Conservation (phyloP, 2,888 invertebrate species). For the Parelbella ahira region DNA sequence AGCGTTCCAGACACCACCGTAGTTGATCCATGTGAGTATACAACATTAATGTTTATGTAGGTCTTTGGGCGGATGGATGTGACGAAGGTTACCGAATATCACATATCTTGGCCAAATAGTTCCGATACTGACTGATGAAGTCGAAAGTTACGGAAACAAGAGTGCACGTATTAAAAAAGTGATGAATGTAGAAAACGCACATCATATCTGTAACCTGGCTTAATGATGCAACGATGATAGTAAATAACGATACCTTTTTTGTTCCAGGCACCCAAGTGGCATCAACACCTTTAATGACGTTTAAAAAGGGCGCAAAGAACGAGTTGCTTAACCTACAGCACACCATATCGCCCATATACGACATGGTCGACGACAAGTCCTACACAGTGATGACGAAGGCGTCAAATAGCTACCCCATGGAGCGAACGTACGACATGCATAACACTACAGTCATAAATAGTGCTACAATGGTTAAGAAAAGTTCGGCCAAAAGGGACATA, state of each 20-base stretch:
- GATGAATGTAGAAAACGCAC: too few relatives aligned
- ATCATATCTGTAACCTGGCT: too few relatives aligned
- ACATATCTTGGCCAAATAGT: too few relatives aligned
- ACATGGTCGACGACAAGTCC: slow-evolving; percentile 56
- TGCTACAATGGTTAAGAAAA: slow-evolving; percentile 55
- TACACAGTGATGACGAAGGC: slow-evolving; percentile 39
- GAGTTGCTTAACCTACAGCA: slow-evolving; percentile 57
- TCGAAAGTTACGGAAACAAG: too few relatives aligned
- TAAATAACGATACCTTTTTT: too few relatives aligned
- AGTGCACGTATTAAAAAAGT: too few relatives aligned
- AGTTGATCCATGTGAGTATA: slow-evolving; percentile 29
- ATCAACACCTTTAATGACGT: slow-evolving; percentile 60
- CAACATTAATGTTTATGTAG: too few relatives aligned
- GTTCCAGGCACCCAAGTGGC: slow-evolving; percentile 54
- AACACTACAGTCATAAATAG: slow-evolving; percentile 59
- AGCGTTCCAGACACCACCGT: slow-evolving; percentile 31
- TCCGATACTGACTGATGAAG: too few relatives aligned
- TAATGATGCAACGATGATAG: too few relatives aligned
- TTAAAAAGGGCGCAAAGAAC: slow-evolving; percentile 44
- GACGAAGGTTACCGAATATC: too few relatives aligned
- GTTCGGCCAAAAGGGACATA: slow-evolving; percentile 56
- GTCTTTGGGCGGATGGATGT: too few relatives aligned
- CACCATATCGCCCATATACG: slow-evolving; percentile 72
- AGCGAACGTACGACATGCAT: slow-evolving; percentile 45
- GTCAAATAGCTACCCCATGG: slow-evolving; percentile 41